Conservation (phyloP, 2,113 vertebrate genomes). For the Pollimyrus isidori region DNA sequence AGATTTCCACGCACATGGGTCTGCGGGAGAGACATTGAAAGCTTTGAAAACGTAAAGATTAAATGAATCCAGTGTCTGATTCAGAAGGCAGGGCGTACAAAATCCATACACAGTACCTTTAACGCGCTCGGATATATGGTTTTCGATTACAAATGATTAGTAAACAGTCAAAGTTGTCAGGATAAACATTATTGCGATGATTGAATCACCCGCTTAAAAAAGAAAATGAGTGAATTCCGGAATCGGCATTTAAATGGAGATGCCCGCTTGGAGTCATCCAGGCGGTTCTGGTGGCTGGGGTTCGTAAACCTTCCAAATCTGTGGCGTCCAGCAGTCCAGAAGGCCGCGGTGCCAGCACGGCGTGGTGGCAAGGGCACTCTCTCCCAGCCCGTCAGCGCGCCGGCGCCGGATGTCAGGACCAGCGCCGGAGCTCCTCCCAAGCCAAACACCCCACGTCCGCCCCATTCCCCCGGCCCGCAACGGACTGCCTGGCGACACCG, state of each 20-base stretch:
- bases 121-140: neutral
- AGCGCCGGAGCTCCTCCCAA: slow-evolving; percentile 56
- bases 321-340: neutral
- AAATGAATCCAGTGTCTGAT: neutral
- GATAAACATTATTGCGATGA: neutral
- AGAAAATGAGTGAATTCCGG: neutral
- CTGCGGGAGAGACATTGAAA: neutral
- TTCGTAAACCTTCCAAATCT: slow-evolving; percentile 1
- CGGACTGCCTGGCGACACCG: slow-evolving; percentile 66
- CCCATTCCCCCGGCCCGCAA: slow-evolving; percentile 61
- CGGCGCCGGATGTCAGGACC: slow-evolving; percentile 66
- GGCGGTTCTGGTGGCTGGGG: neutral
- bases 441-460: slow-evolving; percentile 40
- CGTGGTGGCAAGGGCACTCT: slow-evolving; percentile 62
- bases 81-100: neutral
- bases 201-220: neutral
- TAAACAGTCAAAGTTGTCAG: neutral
- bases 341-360: slow-evolving; percentile 25
- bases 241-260: neutral
- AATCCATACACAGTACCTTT: neutral
- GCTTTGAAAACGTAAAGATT: neutral
- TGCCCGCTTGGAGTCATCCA: neutral
- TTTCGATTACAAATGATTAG: neutral
- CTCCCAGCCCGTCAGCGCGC: slow-evolving; percentile 69
- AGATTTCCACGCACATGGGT: neutral